Evolutionary conservation across 1,140 invertebrate species (phyloP).

Genomic region (Pseudachorutes palmiensis): DNA sequence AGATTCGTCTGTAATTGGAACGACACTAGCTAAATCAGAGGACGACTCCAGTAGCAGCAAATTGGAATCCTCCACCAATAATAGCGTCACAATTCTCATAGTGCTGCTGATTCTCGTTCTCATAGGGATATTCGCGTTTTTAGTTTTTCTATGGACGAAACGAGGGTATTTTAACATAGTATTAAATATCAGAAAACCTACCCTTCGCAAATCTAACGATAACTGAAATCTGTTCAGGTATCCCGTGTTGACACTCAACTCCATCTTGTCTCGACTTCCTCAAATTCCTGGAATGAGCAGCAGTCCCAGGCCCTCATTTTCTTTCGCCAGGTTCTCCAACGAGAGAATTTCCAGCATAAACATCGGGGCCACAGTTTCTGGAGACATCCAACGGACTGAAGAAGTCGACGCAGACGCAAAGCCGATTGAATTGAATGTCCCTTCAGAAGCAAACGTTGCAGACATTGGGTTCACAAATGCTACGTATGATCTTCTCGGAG

Average conservation of each 20-base stretch:
- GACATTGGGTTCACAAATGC: slow-evolving; percentile 24
- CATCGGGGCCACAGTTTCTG: slow-evolving; percentile 19
- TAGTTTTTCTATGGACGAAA: slow-evolving; percentile 32
- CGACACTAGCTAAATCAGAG: slow-evolving; percentile 22
- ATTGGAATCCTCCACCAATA: slow-evolving; percentile 21
- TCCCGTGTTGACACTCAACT: slow-evolving; percentile 4
- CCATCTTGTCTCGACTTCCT: slow-evolving; percentile 8
- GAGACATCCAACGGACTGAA: slow-evolving; percentile 22
- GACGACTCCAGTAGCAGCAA: neutral
- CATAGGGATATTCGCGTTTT: too few species aligned
- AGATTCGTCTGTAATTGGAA: slow-evolving; percentile 25
- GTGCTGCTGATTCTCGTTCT: slow-evolving; percentile 20
- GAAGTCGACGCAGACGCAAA: slow-evolving; percentile 26
- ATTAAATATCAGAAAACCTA: too few species aligned
- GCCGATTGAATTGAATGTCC: slow-evolving; percentile 12
- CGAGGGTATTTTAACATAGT: slow-evolving; percentile 10
- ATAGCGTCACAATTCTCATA: slow-evolving; percentile 23
- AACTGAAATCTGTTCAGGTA: slow-evolving; percentile 7
- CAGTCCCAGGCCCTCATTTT: slow-evolving; percentile 24
- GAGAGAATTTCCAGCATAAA: slow-evolving; percentile 33
- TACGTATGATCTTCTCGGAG: slow-evolving; percentile 21
- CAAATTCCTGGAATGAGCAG: neutral
- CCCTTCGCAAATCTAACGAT: too few species aligned
- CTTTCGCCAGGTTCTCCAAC: slow-evolving; percentile 33
- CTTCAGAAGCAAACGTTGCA: slow-evolving; percentile 6